phyloP scores from a whole-genome alignment of 2,113 vertebrate genomes.

The Halichoerus grypus region DNA sequence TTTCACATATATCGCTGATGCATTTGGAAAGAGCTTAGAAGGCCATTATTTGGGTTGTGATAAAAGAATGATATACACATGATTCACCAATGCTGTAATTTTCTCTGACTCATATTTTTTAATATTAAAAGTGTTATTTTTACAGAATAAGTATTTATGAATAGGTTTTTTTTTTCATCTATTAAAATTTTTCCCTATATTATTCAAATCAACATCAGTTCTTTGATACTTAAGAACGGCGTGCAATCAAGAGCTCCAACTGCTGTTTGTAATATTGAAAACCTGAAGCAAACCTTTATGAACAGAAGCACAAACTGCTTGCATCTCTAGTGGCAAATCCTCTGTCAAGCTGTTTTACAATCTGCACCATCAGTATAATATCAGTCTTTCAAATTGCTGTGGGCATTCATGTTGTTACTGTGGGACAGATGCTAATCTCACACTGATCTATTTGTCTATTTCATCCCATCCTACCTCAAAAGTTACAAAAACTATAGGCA shows the following conservation, averaged over 20 bases:
- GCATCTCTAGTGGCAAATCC: not conserved
- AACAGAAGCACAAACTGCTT: constrained; percentile 18
- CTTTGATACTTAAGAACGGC: not conserved
- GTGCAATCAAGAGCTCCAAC: not conserved
- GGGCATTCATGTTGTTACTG: not conserved
- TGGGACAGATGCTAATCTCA: not conserved
- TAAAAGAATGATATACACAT: constrained; percentile 40
- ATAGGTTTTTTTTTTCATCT: not conserved
- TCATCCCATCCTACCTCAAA: not conserved
- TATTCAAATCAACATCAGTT: constrained; percentile 35
- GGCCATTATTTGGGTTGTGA: constrained; percentile 64
- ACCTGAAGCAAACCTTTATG: not conserved
- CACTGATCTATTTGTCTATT: not conserved
- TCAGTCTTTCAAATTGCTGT: not conserved
- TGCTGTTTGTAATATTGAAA: not conserved
- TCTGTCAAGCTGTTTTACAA: constrained; percentile 51
- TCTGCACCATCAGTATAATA: not conserved
- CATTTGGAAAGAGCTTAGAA: constrained; percentile 65
- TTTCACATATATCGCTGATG: constrained; percentile 73
- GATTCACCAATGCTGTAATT: constrained; percentile 59
- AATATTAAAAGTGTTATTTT: constrained; percentile 59
- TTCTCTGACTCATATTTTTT: constrained; percentile 60
- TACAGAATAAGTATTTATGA: constrained; percentile 59
- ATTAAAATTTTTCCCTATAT: not conserved
- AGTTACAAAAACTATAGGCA: not conserved